Conservation (phyloP, 2,888 invertebrate genomes). For the Blastobasis adustella region DNA sequence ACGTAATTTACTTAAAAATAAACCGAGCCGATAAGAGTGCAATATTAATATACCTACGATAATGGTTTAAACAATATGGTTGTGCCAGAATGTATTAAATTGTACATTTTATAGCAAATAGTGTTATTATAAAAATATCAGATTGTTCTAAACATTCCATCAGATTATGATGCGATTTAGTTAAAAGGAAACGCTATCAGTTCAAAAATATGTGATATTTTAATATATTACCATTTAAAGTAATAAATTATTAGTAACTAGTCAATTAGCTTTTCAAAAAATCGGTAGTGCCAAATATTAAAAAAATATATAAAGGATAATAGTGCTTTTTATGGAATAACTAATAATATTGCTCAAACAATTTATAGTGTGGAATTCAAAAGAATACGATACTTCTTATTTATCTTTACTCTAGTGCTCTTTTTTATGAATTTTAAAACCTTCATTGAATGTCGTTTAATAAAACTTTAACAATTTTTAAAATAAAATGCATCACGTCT, state of each 20-base stretch:
- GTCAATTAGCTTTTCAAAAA: constrained; percentile 39
- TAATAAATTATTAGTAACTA: constrained; percentile 35
- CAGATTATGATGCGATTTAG: constrained; percentile 33
- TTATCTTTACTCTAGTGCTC: too few relatives aligned
- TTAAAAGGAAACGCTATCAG: constrained; percentile 16
- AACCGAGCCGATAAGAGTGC: constrained; percentile 45
- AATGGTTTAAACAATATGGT: constrained; percentile 30
- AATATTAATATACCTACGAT: constrained; percentile 23
- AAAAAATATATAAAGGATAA: too few relatives aligned
- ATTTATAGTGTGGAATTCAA: too few relatives aligned
- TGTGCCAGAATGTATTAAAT: constrained; percentile 34
- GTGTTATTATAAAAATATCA: constrained; percentile 14
- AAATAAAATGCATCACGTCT: too few relatives aligned
- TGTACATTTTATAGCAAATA: constrained; percentile 28
- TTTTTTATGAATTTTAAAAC: too few relatives aligned
- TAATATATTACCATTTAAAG: constrained; percentile 30
- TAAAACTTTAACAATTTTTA: too few relatives aligned
- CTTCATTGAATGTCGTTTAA: too few relatives aligned
- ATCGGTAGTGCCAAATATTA: constrained; percentile 44
- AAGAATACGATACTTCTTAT: too few relatives aligned
- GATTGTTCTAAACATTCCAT: constrained; percentile 34
- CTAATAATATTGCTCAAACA: too few relatives aligned
- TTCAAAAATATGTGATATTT: constrained; percentile 20
- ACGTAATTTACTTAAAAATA: constrained; percentile 6
- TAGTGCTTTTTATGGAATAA: too few relatives aligned